These are phyloP conservation scores for Drosophila quinaria DNA, from an alignment of 2,888 invertebrate genomes.

Conservation along the genomic window DNA sequence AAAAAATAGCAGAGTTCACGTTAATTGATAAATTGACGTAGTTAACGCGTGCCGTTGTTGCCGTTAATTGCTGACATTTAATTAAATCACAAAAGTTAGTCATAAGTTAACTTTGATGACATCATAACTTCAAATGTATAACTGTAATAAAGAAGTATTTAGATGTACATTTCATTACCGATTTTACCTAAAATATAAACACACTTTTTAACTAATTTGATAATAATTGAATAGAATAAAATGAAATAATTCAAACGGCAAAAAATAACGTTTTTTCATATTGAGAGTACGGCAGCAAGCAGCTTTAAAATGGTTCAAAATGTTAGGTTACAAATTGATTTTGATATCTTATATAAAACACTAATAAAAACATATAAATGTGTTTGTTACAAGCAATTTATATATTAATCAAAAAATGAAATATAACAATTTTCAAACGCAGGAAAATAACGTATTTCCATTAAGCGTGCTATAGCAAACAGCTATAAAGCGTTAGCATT, in stretches of 20 bases:
- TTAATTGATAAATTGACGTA: background rate
- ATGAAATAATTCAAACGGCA: background rate
- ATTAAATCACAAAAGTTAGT: background rate
- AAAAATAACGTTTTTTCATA: background rate
- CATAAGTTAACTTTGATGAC: background rate
- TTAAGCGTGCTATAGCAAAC: slow-evolving; percentile 1
- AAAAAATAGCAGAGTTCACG: background rate
- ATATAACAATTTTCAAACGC: background rate
- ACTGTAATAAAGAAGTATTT: background rate
- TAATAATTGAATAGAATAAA: background rate
- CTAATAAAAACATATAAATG: too few relatives aligned
- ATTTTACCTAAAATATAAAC: too few relatives aligned
- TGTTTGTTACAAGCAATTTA: background rate
- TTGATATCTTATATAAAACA: too few relatives aligned
- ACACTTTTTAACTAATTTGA: background rate
- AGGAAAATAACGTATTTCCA: background rate
- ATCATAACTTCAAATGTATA: background rate
- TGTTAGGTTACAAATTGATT: background rate
- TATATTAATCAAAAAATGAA: background rate
- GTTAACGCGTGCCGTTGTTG: background rate
- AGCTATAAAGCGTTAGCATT: slow-evolving; percentile 15
- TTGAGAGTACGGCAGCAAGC: background rate
- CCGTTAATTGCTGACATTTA: slow-evolving; percentile 1
- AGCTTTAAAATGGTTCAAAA: background rate
- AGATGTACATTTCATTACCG: background rate